Percentiles rank a stretch among this genome's conserved stretches.
Conservation (phyloP, 2,113 vertebrate species). For the Synodontis membranacea region DNA sequence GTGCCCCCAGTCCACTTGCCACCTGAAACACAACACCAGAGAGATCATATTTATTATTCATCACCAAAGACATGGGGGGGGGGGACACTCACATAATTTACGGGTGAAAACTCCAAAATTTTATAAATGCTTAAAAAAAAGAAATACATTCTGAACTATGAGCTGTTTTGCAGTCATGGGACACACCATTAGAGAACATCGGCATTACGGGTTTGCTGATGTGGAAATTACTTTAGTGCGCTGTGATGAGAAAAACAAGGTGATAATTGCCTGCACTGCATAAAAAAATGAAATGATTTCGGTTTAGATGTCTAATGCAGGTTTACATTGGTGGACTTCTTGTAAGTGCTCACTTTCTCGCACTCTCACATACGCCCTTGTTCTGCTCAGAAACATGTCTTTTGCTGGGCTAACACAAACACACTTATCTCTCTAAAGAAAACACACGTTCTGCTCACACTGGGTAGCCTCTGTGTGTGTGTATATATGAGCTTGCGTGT, state of each 20-base stretch:
- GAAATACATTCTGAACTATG: background rate
- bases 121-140: background rate
- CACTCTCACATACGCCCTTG: background rate
- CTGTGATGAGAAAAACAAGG: constrained; percentile 44
- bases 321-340: constrained; percentile 41
- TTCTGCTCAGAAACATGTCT: constrained; percentile 49
- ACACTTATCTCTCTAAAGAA: constrained; percentile 60
- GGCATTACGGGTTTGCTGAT: background rate
- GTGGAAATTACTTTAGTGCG: constrained; percentile 8
- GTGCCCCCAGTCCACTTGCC: background rate
- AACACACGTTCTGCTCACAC: constrained; percentile 49
- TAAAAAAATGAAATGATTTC: constrained; percentile 28
- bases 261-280: constrained; percentile 29
- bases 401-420: constrained; percentile 57
- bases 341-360: constrained; percentile 36
- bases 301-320: constrained; percentile 17
- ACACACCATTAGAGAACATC: constrained; percentile 15
- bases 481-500: constrained; percentile 36
- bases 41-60: constrained; percentile 6
- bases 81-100: background rate
- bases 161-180: constrained; percentile 17
- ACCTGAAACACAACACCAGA: constrained; percentile 48
- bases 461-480: constrained; percentile 32
- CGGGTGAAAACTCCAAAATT: background rate
- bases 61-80: background rate